phyloP scores from a whole-genome alignment of 2,797 vertebrate genomes.

The Micropoecilia bifurca region DNA sequence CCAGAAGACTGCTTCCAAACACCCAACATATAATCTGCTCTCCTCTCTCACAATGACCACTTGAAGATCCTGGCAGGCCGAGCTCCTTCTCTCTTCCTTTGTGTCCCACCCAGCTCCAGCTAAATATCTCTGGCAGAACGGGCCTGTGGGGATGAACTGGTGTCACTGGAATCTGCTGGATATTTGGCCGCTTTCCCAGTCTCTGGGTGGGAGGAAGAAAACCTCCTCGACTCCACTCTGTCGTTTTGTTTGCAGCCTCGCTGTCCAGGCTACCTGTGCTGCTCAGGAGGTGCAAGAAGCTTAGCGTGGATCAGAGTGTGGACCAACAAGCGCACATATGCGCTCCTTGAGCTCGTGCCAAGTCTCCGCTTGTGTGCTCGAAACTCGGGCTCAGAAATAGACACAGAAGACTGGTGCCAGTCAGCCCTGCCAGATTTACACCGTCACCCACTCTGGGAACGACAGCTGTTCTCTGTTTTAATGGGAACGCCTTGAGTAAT shows the following conservation, averaged over 20 bases:
- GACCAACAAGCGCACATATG: constrained; percentile 46
- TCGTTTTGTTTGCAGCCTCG: constrained; percentile 34
- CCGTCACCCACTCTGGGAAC: constrained; percentile 42
- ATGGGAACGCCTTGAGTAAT: constrained; percentile 16
- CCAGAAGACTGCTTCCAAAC: constrained; percentile 39
- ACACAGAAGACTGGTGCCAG: constrained; percentile 49
- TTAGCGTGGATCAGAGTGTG: constrained; percentile 31
- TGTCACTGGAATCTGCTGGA: constrained; percentile 52
- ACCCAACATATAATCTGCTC: constrained; percentile 37
- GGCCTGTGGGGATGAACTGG: constrained; percentile 47
- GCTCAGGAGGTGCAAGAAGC: constrained; percentile 41
- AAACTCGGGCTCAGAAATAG: constrained; percentile 57
- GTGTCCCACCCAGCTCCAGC: constrained; percentile 34
- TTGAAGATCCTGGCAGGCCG: constrained; percentile 47
- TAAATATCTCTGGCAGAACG: constrained; percentile 32
- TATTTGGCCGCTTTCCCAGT: constrained; percentile 53
- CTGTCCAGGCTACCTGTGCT: constrained; percentile 58
- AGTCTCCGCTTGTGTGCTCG: constrained; percentile 29
- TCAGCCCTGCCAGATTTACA: constrained; percentile 52
- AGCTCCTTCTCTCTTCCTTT: constrained; percentile 30
- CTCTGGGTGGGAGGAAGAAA: constrained; percentile 29
- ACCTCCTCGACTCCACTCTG: constrained; percentile 33
- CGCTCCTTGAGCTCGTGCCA: constrained; percentile 38
- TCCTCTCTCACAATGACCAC: constrained; percentile 36
- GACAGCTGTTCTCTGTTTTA: constrained; percentile 52